Conservation (phyloP, 2,888 invertebrate genomes). For the Cataglyphis albicans region DNA sequence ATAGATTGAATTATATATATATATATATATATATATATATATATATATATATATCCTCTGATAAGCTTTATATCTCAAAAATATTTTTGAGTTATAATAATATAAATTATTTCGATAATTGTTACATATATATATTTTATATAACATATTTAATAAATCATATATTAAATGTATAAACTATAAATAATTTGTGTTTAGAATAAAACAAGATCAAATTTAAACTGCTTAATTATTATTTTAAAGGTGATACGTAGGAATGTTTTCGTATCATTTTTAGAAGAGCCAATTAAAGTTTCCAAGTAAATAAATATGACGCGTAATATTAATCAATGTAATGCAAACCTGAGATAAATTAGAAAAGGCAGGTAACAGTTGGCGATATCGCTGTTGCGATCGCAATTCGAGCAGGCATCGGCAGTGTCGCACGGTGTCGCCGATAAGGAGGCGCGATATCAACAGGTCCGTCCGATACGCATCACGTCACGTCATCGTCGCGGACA, state of each 20-base stretch:
- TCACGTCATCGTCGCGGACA: neutral
- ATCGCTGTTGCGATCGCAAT: constrained; percentile 10
- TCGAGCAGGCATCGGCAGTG: neutral
- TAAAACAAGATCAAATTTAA: neutral
- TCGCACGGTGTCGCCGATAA: constrained; percentile 29
- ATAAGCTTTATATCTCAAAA: neutral
- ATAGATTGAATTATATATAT: neutral
- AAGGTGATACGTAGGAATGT: neutral
- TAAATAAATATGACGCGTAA: neutral
- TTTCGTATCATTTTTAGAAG: neutral
- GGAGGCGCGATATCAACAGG: constrained; percentile 46
- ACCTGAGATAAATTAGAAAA: neutral
- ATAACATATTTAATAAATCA: neutral
- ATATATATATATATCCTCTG: neutral
- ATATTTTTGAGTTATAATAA: neutral
- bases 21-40: neutral
- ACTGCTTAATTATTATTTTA: neutral
- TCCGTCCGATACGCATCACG: constrained; percentile 18
- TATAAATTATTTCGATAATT: neutral
- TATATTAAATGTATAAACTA: neutral
- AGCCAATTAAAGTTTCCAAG: neutral
- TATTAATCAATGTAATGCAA: neutral
- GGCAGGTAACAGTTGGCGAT: neutral
- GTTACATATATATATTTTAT: neutral
- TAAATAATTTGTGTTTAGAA: neutral